Evolutionary conservation across 2,113 vertebrate genomes (phyloP).

Genomic region (Sturnus vulgaris): DNA sequence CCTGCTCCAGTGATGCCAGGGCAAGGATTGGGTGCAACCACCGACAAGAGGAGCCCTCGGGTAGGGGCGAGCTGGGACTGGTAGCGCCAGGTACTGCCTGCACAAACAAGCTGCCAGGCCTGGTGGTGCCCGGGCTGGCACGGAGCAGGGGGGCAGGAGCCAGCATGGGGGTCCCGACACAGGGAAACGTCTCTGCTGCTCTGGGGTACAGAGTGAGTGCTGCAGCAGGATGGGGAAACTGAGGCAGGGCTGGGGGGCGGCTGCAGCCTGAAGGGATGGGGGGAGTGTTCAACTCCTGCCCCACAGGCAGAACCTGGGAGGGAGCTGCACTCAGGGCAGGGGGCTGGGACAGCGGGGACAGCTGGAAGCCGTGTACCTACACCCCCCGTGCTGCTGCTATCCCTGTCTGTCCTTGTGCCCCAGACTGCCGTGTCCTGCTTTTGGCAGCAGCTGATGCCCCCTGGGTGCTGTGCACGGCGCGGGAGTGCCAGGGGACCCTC

Average conservation of each 20-base stretch:
- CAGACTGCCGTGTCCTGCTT: background rate
- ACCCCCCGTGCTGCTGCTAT: accelerated
- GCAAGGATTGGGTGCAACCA: background rate
- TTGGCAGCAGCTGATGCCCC: background rate
- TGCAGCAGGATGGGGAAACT: background rate
- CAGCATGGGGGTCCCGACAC: accelerated
- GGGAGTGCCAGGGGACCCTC: background rate
- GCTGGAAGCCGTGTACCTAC: accelerated
- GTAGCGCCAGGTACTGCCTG: background rate
- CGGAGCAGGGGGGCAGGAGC: background rate
- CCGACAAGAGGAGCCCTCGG: background rate
- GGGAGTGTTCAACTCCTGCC: background rate
- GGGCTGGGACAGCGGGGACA: background rate
- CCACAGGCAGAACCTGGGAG: background rate
- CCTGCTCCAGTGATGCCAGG: background rate
- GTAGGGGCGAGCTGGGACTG: background rate
- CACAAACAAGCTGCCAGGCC: background rate
- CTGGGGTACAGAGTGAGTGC: background rate
- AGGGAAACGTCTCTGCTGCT: accelerated
- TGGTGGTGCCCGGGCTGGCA: background rate
- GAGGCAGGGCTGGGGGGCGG: background rate
- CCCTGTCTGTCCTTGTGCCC: background rate
- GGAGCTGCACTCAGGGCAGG: background rate
- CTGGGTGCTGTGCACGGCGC: accelerated
- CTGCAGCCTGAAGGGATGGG: background rate